Evolutionary conservation across 2,113 vertebrate species (phyloP).

Genomic region (Miniopterus natalensis): DNA sequence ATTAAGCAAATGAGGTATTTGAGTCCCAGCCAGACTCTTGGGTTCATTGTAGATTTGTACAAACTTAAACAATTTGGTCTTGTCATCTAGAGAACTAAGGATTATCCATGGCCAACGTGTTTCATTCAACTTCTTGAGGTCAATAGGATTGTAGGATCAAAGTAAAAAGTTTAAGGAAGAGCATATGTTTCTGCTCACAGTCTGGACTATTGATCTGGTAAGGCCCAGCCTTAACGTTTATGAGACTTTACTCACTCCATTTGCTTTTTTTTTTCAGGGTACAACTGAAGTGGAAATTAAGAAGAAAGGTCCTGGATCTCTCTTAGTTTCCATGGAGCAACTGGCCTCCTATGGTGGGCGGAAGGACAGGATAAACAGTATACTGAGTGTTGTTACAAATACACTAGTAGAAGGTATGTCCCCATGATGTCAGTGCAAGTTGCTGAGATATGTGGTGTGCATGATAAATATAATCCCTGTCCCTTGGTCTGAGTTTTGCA

Average conservation of each 20-base stretch:
- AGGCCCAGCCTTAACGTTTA: background rate
- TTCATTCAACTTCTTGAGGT: background rate
- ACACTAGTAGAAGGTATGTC: conserved; percentile 96
- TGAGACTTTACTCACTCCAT: background rate
- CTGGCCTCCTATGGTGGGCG: conserved; percentile 95
- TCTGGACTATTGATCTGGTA: background rate
- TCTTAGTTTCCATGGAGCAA: conserved; percentile 98
- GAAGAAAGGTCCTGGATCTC: conserved; percentile 97
- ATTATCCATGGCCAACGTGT: background rate
- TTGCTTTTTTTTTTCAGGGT: conserved; percentile 82
- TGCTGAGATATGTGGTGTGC: background rate
- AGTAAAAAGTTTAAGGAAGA: background rate
- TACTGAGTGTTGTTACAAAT: conserved; percentile 97
- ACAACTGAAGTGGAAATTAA: conserved; percentile 96
- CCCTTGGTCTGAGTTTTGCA: conserved; percentile 22
- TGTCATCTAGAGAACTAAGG: background rate
- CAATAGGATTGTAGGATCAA: background rate
- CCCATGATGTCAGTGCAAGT: background rate
- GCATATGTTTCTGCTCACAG: background rate
- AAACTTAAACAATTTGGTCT: conserved; percentile 6
- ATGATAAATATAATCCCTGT: background rate
- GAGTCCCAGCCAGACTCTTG: background rate
- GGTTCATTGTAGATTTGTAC: background rate
- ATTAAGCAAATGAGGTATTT: background rate
- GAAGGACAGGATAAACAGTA: conserved; percentile 97